phyloP scores from a whole-genome alignment of 37 sponge, comb jelly and placozoan genomes.

The Ephydatia muelleri region DNA sequence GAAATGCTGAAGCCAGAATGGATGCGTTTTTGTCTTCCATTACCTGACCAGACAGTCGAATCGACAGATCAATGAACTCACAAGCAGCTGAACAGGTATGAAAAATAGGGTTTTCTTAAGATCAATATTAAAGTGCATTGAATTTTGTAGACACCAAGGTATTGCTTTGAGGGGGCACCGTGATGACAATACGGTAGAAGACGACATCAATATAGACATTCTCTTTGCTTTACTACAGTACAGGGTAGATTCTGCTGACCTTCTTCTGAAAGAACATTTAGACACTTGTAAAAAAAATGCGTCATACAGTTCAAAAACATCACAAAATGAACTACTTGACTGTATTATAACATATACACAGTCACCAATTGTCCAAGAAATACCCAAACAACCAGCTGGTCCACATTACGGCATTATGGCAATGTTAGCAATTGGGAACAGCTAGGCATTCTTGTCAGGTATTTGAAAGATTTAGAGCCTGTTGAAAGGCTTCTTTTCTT shows the following conservation, averaged over 20 bases:
- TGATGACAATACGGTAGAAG: constrained; percentile 29
- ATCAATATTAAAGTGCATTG: constrained; percentile 28
- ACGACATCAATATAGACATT: constrained; percentile 21
- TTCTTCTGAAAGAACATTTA: constrained; percentile 33
- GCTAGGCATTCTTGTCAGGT: constrained; percentile 16
- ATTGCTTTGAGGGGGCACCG: constrained; percentile 49
- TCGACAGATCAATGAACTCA: neutral
- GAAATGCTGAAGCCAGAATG: too few species aligned
- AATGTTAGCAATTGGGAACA: constrained; percentile 29
- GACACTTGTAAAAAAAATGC: constrained; percentile 31
- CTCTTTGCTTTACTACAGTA: constrained; percentile 34
- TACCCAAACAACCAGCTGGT: constrained; percentile 7
- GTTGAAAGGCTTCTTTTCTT: constrained; percentile 28
- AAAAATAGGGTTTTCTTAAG: constrained; percentile 2
- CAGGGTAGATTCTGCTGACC: constrained; percentile 28
- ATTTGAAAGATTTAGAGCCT: constrained; percentile 40
- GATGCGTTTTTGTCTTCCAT: too few species aligned
- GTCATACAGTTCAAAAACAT: constrained; percentile 3
- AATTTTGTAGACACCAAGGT: constrained; percentile 36
- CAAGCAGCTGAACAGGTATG: neutral
- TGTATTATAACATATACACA: constrained; percentile 7
- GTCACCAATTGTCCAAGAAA: neutral
- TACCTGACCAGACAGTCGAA: neutral
- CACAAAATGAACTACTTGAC: constrained; percentile 39
- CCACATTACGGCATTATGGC: neutral